Percentiles rank a stretch among this genome's conserved stretches.
phyloP scores from a whole-genome alignment of 2,797 vertebrate species.

The Anomalospiza imberbis region DNA sequence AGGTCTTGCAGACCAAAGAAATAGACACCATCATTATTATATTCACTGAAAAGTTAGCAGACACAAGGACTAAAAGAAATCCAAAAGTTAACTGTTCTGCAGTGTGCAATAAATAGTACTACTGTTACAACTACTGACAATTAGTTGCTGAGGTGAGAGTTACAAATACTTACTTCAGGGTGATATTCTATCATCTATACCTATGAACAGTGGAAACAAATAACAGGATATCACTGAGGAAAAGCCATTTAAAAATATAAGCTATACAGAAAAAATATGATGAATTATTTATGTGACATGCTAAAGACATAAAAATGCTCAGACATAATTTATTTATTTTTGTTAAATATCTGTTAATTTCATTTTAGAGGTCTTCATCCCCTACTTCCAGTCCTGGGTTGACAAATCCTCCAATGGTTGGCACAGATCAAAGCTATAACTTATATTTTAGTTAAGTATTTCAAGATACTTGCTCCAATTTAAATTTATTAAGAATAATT shows the following conservation, averaged over 20 bases:
- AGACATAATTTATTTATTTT: constrained; percentile 32
- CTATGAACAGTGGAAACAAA: not conserved
- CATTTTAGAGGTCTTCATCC: not conserved
- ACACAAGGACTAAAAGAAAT: not conserved
- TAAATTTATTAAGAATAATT: constrained; percentile 60
- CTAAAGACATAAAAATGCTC: constrained; percentile 31
- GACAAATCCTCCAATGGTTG: not conserved
- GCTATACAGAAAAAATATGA: not conserved
- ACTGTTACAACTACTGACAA: not conserved
- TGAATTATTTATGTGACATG: constrained; percentile 32
- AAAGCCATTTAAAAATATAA: not conserved
- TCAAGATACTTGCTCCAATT: constrained; percentile 27
- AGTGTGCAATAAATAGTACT: not conserved
- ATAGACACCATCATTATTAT: not conserved
- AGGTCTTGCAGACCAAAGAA: not conserved
- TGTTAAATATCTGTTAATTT: constrained; percentile 35
- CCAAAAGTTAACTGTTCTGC: not conserved
- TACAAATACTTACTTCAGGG: not conserved
- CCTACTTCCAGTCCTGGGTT: not conserved
- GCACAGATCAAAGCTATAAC: constrained; percentile 30
- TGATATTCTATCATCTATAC: not conserved
- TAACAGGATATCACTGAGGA: not conserved
- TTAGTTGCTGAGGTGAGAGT: not conserved
- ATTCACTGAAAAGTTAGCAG: not conserved
- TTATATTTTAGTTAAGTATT: constrained; percentile 31